Evolutionary conservation across 2,797 vertebrate genomes (phyloP).

Genomic region (Phalanger gymnotis): DNA sequence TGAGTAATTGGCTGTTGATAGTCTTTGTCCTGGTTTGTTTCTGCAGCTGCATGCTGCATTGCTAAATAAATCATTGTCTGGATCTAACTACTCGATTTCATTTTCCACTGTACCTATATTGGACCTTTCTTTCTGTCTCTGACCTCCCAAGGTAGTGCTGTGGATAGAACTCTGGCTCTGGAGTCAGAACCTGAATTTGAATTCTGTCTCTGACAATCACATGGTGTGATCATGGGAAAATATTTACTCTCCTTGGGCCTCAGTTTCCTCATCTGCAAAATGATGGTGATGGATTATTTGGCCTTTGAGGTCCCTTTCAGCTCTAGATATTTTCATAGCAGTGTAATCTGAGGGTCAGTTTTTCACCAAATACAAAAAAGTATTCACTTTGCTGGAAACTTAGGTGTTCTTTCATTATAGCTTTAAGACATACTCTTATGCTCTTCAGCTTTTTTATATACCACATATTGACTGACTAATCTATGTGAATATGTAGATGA

Average conservation of each 20-base stretch:
- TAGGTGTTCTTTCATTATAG: slow-evolving; percentile 3
- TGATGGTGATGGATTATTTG: background rate
- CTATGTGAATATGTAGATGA: background rate
- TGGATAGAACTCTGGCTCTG: background rate
- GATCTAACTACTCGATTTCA: background rate
- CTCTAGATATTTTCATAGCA: background rate
- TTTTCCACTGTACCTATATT: background rate
- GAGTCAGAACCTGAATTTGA: background rate
- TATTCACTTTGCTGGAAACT: background rate
- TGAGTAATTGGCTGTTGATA: background rate
- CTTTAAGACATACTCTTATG: background rate
- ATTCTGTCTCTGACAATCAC: background rate
- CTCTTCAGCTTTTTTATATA: slow-evolving; percentile 37
- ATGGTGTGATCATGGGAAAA: background rate
- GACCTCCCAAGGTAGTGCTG: background rate
- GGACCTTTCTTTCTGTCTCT: background rate
- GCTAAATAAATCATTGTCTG: background rate
- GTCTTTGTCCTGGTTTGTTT: background rate
- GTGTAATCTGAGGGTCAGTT: background rate
- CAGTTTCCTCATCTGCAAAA: background rate
- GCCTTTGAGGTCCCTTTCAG: background rate
- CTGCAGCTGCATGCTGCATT: background rate
- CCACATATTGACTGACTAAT: background rate
- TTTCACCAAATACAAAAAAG: background rate
- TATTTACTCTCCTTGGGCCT: background rate